A percentile compares a stretch with the other conserved stretches of the same genome.
These are phyloP conservation scores for Loriculus beryllinus DNA, from an alignment of 2,797 vertebrate genomes.

Conservation along the genomic window DNA sequence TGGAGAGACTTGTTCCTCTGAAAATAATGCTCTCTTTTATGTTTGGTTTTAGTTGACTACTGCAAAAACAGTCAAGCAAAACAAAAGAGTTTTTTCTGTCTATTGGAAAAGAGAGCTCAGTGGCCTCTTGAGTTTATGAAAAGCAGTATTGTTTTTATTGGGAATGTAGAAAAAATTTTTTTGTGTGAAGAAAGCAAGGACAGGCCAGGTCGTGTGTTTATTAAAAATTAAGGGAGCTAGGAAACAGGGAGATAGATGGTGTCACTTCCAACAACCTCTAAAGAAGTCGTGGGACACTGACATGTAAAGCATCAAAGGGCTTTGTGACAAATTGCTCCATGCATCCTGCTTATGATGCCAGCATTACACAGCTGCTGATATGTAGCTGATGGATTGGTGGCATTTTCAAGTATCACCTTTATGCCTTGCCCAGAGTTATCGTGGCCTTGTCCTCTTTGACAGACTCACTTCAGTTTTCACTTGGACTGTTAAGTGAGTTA, in stretches of 20 bases:
- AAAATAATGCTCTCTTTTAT: background rate
- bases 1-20: background rate
- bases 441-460: background rate
- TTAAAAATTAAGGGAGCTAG: background rate
- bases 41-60: background rate
- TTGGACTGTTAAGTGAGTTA: conserved; percentile 12
- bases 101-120: background rate
- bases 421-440: background rate
- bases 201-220: background rate
- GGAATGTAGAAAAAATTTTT: background rate
- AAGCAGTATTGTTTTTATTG: background rate
- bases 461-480: background rate
- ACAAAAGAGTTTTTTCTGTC: background rate
- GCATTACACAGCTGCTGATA: background rate
- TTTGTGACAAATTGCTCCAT: background rate
- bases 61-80: background rate
- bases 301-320: background rate
- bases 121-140: background rate
- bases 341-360: background rate
- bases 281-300: background rate
- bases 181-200: background rate
- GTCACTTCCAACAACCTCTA: background rate
- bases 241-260: background rate
- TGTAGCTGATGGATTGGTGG: background rate
- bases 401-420: background rate